Evolutionary conservation across 1,140 invertebrate species (phyloP).

Genomic region (Rhynchophorus ferrugineus): DNA sequence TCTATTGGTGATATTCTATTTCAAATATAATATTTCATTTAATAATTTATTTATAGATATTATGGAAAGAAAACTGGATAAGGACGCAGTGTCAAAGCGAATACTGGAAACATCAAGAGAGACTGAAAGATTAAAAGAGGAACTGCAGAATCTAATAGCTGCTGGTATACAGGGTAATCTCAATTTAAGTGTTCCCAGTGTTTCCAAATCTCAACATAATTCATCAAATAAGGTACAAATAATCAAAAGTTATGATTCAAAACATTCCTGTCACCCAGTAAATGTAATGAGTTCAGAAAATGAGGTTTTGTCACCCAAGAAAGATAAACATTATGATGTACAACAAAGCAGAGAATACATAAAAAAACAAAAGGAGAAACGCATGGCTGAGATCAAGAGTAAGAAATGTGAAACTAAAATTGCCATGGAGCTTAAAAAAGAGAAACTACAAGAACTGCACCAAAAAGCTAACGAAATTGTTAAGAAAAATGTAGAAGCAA

Average conservation of each 20-base stretch:
- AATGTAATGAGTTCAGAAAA: neutral
- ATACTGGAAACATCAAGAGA: constrained; percentile 20
- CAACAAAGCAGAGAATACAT: constrained; percentile 34
- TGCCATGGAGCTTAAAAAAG: constrained; percentile 28
- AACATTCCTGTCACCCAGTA: constrained; percentile 15
- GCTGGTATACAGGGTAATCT: constrained; percentile 7
- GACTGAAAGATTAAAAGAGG: constrained; percentile 21
- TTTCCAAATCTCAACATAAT: neutral
- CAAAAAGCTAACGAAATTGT: constrained; percentile 33
- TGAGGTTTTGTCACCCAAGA: constrained; percentile 17
- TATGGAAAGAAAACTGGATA: neutral
- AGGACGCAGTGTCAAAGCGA: constrained; percentile 11
- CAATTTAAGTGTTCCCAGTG: neutral
- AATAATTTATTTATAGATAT: too few species aligned
- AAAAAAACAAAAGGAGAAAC: constrained; percentile 34
- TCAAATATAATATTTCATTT: too few species aligned
- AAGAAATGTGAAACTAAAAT: constrained; percentile 21
- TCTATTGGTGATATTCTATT: too few species aligned
- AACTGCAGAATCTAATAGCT: constrained; percentile 21
- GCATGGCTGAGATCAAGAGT: constrained; percentile 25
- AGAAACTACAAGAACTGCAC: constrained; percentile 36
- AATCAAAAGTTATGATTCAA: constrained; percentile 19
- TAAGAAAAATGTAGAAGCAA: constrained; percentile 30
- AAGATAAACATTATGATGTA: constrained; percentile 31
- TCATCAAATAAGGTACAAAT: constrained; percentile 21